Percentiles rank a stretch among this genome's conserved stretches.
These are phyloP conservation scores for Otus scops DNA, from an alignment of 2,797 vertebrate species.

Conservation along the genomic window DNA sequence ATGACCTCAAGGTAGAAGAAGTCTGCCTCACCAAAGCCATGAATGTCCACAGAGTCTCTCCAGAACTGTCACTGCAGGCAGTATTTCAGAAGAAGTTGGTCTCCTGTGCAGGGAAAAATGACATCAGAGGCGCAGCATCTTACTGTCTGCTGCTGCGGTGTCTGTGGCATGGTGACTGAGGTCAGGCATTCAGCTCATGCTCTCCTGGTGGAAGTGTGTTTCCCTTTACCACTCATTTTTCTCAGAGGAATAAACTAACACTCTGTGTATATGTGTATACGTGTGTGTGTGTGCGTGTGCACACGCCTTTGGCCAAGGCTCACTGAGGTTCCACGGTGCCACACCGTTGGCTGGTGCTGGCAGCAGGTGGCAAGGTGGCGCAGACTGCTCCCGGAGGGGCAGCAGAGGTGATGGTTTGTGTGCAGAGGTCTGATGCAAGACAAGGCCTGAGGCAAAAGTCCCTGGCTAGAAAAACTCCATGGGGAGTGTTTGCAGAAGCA, in stretches of 20 bases:
- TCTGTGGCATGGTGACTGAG: rapidly evolving
- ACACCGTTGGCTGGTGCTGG: neutral
- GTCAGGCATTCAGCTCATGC: neutral
- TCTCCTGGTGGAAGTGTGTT: neutral
- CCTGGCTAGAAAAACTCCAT: neutral
- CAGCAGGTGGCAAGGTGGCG: neutral
- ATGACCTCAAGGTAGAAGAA: neutral
- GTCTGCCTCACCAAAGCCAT: neutral
- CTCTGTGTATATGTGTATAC: too few relatives aligned
- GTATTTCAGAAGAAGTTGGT: neutral
- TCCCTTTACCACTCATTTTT: neutral
- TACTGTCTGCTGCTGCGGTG: neutral
- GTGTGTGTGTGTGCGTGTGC: rapidly evolving
- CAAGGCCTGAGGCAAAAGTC: neutral
- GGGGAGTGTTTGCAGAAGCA: neutral
- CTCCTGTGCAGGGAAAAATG: neutral
- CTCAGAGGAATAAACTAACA: neutral
- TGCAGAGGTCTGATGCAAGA: neutral
- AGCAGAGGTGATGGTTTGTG: neutral
- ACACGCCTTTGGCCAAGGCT: neutral
- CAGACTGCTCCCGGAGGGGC: neutral
- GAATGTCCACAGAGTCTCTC: neutral
- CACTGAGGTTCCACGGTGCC: rapidly evolving
- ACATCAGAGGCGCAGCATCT: neutral
- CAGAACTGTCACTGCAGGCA: neutral